Evolutionary conservation across 2,113 vertebrate species (phyloP).

Genomic region (Symphodus melops): DNA sequence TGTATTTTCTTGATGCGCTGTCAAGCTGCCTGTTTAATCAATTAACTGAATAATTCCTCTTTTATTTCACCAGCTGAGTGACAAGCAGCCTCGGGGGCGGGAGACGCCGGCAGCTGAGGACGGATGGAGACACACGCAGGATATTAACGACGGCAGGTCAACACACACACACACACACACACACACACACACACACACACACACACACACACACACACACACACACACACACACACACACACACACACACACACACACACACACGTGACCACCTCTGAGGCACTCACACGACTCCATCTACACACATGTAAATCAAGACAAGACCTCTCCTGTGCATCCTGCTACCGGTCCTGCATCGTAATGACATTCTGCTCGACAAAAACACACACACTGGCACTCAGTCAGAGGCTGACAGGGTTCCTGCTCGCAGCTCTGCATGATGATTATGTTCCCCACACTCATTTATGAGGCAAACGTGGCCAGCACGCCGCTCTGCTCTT

Average conservation of each 20-base stretch:
- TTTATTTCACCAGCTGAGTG: conserved; percentile 28
- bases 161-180: not conserved
- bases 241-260: too few species aligned
- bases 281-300: conserved; percentile 5
- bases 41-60: conserved; percentile 4
- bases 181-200: too few species aligned
- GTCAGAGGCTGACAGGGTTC: conserved; percentile 11
- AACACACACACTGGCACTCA: conserved; percentile 1
- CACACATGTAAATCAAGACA: conserved; percentile 40
- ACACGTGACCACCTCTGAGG: conserved; percentile 19
- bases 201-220: not conserved
- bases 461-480: not conserved
- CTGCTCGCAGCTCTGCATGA: conserved; percentile 31
- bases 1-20: not conserved
- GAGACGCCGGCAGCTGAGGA: not conserved
- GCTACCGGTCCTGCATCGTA: conserved; percentile 24
- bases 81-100: not conserved
- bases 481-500: conserved; percentile 4
- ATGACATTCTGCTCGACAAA: conserved; percentile 22
- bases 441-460: conserved; percentile 14
- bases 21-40: not conserved
- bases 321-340: conserved; percentile 12
- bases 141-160: conserved; percentile 5
- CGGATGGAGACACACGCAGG: not conserved
- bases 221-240: not conserved